Evolutionary conservation across 1,140 invertebrate species (phyloP).

Genomic region (Planococcus citri): DNA sequence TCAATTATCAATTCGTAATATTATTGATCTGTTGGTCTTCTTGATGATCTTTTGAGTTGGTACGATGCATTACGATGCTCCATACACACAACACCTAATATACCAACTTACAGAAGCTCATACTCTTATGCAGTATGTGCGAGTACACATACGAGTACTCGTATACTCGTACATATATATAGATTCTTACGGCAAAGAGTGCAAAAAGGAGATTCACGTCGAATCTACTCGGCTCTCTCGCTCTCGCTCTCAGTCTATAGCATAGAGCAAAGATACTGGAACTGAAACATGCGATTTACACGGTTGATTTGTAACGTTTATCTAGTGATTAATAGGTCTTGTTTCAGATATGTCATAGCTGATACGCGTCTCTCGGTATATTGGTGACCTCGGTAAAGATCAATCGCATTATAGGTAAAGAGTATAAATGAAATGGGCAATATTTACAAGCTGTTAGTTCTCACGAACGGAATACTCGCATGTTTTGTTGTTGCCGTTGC

Average conservation of each 20-base stretch:
- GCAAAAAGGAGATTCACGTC: background rate
- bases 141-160: no score
- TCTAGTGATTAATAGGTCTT: conserved; percentile 17
- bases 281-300: conserved; percentile 16
- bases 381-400: conserved; percentile 19
- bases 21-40: no score
- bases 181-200: no score
- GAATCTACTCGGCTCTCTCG: background rate
- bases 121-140: no score
- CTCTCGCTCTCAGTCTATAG: no score
- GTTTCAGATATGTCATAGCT: conserved; percentile 18
- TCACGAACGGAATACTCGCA: conserved; percentile 11
- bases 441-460: conserved; percentile 18
- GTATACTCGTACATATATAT: no score
- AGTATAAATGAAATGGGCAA: conserved; percentile 16
- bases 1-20: no score
- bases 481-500: conserved; percentile 6
- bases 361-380: conserved; percentile 4
- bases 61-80: no score
- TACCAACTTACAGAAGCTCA: no score
- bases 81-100: no score
- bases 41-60: no score
- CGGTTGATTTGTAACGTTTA: conserved; percentile 18
- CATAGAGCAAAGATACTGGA: background rate
- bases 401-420: background rate